Evolutionary conservation across 2,113 vertebrate species (phyloP).

Genomic region (Chroicocephalus ridibundus): DNA sequence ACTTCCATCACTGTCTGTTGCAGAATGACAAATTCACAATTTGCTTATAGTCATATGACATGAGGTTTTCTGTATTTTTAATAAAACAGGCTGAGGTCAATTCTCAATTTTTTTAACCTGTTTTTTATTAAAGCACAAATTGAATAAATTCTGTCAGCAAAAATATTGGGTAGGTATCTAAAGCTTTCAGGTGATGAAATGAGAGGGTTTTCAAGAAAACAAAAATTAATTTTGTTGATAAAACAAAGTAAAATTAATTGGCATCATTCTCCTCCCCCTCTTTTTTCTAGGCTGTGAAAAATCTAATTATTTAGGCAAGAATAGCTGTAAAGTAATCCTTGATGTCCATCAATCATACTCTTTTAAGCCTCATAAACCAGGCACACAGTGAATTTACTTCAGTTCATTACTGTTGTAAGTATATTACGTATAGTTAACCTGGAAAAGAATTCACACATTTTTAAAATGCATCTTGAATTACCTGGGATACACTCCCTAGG

Average conservation of each 20-base stretch:
- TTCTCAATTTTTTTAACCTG: neutral
- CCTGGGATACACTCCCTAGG: neutral
- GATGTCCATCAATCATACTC: neutral
- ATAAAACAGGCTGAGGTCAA: neutral
- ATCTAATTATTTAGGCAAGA: neutral
- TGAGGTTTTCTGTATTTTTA: neutral
- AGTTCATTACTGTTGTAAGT: neutral
- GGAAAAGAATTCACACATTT: neutral
- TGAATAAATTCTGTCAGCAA: neutral
- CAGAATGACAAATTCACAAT: neutral
- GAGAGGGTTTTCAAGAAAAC: neutral
- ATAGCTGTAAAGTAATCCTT: neutral
- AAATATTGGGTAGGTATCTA: neutral
- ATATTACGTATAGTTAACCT: neutral
- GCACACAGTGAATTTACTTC: neutral
- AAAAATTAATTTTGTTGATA: neutral
- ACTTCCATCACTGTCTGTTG: neutral
- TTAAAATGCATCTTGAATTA: neutral
- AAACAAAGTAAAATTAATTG: neutral
- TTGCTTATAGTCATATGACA: neutral
- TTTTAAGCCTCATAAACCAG: neutral
- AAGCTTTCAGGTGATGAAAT: neutral
- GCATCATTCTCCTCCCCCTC: neutral
- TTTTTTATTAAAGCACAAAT: neutral
- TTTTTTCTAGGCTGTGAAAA: neutral